A percentile compares a stretch with the other conserved stretches of the same genome.
These are phyloP conservation scores for Chrysogorgia sp. DNA, from an alignment of 92 coral and sea anemone genomes.

Conservation along the genomic window DNA sequence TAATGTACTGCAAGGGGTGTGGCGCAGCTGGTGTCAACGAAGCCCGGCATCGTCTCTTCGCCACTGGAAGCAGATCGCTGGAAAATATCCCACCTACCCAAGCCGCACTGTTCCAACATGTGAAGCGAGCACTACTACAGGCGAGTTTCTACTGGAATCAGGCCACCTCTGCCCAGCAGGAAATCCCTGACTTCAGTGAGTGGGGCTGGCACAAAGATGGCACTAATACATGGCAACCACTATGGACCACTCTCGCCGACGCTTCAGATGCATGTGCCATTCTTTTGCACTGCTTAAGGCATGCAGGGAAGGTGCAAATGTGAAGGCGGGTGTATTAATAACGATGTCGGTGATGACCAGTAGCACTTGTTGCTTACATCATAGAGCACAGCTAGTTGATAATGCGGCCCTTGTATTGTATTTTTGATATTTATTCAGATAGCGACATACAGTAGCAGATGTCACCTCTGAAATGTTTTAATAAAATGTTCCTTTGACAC, in stretches of 20 bases:
- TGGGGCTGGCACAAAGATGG: conserved; percentile 52
- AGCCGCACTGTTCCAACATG: conserved; percentile 4
- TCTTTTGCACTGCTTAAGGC: conserved; percentile 42
- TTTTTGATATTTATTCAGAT: too few species aligned
- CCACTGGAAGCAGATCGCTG: too few species aligned
- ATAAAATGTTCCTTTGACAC: too few species aligned
- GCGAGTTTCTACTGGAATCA: conserved; percentile 16
- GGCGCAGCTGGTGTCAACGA: too few species aligned
- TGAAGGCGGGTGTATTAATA: not conserved
- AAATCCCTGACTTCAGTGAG: conserved; percentile 29
- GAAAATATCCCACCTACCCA: not conserved
- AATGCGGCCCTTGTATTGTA: too few species aligned
- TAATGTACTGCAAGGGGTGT: too few species aligned
- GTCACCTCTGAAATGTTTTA: too few species aligned
- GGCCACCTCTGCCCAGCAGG: conserved; percentile 21
- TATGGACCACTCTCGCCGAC: conserved; percentile 56
- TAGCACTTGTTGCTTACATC: too few species aligned
- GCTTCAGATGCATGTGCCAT: conserved; percentile 39
- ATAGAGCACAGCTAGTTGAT: too few species aligned
- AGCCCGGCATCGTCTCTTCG: too few species aligned
- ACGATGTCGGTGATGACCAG: not conserved
- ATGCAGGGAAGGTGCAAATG: conserved; percentile 55
- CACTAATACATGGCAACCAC: conserved; percentile 46
- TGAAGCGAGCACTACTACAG: not conserved
- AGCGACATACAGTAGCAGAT: too few species aligned